A percentile compares a stretch with the other conserved stretches of the same genome.
Conservation (phyloP, 1,140 invertebrate genomes). For the Tribolium madens region DNA sequence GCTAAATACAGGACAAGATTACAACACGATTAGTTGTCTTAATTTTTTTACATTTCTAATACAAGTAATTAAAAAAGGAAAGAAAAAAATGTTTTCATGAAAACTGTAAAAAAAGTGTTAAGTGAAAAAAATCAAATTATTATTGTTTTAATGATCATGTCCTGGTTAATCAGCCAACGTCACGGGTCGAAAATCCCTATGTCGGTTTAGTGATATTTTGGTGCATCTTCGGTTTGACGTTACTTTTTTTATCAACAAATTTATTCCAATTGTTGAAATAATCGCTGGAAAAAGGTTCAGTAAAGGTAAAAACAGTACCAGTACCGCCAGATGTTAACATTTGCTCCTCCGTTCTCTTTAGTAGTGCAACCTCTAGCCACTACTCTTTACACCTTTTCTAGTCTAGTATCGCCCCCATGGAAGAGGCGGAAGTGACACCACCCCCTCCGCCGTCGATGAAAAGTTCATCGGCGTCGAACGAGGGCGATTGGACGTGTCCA, state of each 20-base stretch:
- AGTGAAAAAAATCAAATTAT: neutral
- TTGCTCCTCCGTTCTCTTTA: neutral
- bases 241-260: conserved; percentile 5
- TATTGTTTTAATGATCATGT: neutral
- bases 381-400: neutral
- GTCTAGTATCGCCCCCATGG: conserved; percentile 25
- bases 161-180: neutral
- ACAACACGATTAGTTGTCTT: neutral
- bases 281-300: neutral
- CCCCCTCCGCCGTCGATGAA: conserved; percentile 57
- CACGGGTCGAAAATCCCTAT: neutral
- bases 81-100: too few relatives aligned
- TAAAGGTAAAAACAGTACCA: conserved; percentile 20
- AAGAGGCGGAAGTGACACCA: conserved; percentile 54
- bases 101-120: too few relatives aligned
- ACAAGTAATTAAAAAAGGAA: too few relatives aligned
- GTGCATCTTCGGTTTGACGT: conserved; percentile 1
- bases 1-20: neutral
- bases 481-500: conserved; percentile 71
- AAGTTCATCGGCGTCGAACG: conserved; percentile 56
- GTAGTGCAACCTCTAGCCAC: neutral
- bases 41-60: too few relatives aligned
- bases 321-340: conserved; percentile 3
- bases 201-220: neutral
- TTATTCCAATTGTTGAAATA: neutral